These are phyloP conservation scores for Morinoia aosen DNA, from an alignment of 2,888 invertebrate species.

Conservation along the genomic window DNA sequence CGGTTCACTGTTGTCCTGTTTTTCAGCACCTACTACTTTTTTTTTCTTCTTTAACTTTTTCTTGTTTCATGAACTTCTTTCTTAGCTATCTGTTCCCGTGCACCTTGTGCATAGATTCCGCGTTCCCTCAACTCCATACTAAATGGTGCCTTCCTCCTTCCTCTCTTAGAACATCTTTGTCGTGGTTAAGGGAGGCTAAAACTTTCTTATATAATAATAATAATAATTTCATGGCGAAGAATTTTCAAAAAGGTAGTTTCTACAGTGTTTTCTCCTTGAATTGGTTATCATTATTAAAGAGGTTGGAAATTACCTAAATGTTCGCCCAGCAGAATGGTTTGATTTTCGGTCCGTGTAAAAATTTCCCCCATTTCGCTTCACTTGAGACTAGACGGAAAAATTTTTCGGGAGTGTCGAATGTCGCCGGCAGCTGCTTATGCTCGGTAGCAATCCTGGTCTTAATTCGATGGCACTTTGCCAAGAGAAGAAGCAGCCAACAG, in stretches of 20 bases:
- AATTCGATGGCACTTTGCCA: not conserved
- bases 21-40: no score
- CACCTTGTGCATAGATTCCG: no score
- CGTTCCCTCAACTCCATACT: no score
- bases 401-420: not conserved
- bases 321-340: not conserved
- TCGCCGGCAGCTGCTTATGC: not conserved
- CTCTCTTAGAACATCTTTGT: no score
- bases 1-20: no score
- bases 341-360: not conserved
- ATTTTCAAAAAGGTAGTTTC: not conserved
- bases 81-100: no score
- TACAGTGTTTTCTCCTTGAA: not conserved
- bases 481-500: not conserved
- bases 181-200: no score
- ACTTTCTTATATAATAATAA: no score
- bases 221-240: no score
- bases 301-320: not conserved
- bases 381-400: not conserved
- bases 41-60: no score
- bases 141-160: no score
- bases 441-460: conserved; percentile 4
- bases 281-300: not conserved
- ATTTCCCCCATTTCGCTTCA: not conserved
- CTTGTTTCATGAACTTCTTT: no score